Base-by-base conservation (phyloP, 2,888 invertebrate species). In the Pycnomerus fuliginosus region DNA sequence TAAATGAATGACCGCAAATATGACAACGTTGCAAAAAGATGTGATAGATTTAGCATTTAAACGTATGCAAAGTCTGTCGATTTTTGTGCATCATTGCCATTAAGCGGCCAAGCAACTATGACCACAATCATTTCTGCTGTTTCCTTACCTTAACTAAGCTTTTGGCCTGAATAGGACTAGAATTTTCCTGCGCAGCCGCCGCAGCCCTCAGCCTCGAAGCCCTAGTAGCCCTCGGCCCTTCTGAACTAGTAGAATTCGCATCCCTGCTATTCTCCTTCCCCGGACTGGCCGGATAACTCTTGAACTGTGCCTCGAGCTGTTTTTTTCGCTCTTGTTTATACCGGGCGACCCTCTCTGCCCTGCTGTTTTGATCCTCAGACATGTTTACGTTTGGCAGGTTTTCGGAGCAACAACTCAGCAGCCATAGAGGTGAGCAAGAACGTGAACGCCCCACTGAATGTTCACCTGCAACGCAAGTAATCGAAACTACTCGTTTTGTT, bases 251-350 rank as follows among this genome's bases (percentile, higher is more conserved):
- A 14, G 52, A 48, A 17, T 58, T 46, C 4, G 38, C 15, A 11
- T 46, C 46, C 37, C 42, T 46, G 34, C 35, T 39, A 16, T 38
- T 39, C 24, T 49, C 29, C 24, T 35, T 35, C 12, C 16, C 22
- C 29, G 23, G 52, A 8, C 25, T 39, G 29, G 42, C 35, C 8
- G 40, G 41, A 31, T 52, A 52, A 36, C 48, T 56, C 13, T 39
- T 31, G 51, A 62, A 70, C 48, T 78, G 80, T n/a, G 80, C 78
- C 23, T 80, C 82, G 48, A 86, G 72, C 68, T 86, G 85, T 58
- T 77, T 79, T 48, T 83, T 76, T 39, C 87, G 75, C 64, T 86
- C 84, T 61, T 86, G 86, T 67, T 87, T 87, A 70, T 85, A 86
- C 58, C 79, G 79, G 58, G 80, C 80, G 60, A 85, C 82, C 64